Conservation (phyloP, 2,113 vertebrate genomes). For the Isurus oxyrinchus region DNA sequence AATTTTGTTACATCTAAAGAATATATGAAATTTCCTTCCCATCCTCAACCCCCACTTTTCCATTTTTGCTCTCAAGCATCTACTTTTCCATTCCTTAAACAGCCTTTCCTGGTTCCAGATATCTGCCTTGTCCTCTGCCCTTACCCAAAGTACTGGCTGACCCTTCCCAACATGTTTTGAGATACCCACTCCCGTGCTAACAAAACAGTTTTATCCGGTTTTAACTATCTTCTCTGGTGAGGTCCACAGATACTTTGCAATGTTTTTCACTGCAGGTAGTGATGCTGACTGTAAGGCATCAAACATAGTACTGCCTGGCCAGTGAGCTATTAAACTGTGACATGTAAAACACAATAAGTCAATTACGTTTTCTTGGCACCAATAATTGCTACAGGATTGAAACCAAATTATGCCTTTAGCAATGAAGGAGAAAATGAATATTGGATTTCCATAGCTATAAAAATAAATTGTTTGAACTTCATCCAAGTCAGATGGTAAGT, state of each 20-base stretch:
- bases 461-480: neutral
- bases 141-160: neutral
- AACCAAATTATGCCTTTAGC: neutral
- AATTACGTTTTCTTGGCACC: conserved; percentile 4
- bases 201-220: neutral
- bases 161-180: neutral
- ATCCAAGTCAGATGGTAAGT: neutral
- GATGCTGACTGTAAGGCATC: neutral
- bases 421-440: neutral
- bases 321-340: neutral
- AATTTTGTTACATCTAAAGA: neutral
- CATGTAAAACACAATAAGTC: neutral
- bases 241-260: neutral
- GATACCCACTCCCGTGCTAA: neutral
- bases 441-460: neutral
- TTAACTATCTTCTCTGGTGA: neutral
- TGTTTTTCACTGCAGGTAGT: neutral
- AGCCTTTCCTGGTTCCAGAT: neutral
- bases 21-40: neutral
- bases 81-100: neutral
- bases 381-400: neutral
- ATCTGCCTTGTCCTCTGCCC: neutral
- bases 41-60: neutral
- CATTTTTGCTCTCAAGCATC: neutral
- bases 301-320: neutral